Base-by-base conservation (phyloP, 2,888 invertebrate genomes). In the Lissonota sp. region DNA sequence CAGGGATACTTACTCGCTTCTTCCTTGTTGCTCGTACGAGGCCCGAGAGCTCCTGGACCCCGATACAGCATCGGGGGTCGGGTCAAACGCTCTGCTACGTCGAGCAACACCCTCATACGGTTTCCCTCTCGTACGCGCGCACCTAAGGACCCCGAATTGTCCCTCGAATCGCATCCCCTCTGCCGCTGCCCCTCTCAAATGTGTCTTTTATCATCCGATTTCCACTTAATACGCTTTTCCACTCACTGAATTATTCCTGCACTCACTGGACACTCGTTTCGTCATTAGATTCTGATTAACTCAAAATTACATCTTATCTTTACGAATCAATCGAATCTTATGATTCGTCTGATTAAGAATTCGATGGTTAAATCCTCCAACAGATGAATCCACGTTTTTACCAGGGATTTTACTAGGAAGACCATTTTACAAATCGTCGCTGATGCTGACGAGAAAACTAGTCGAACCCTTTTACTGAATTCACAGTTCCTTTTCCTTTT, bases 131-230 rank as follows among this genome's bases (percentile, higher is more conserved):
- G 26, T 60, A 44, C 55, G n/a, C 42, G n/a, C 42, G 57, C 42
- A 16, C 51, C 64, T 39, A 51, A 55, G 42, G 67, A 62, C 39
- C 63, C 66, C 71, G 55, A 14, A 40, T 42, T 58, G 83, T 86
- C 86, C 86, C 85, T 84, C 26, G 26, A n/a, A 26, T 26, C 26
- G 26, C 26, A 26, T 26, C 84, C 83, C 82, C 80, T 79, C 78
- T 80, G 76, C 66, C 78, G 78, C 79, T 71, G 84, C 83, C 80
- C 80, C 84, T 7, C 14, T 62, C 90, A 89, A 91, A 90, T 88
- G 89, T 86, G 90, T 89, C 91, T 92, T 92, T 92, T 92, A 92
- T 92, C 92, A 90, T 92, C 87, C 89, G 87, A 87, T 88, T 88
- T 86, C 87, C 85, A 87, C 88, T 89, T 92, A 90, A 92, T 92